Percentiles rank a stretch among this genome's conserved stretches.
Evolutionary conservation across 1,140 invertebrate genomes (phyloP).

Genomic region (Papilio polytes): DNA sequence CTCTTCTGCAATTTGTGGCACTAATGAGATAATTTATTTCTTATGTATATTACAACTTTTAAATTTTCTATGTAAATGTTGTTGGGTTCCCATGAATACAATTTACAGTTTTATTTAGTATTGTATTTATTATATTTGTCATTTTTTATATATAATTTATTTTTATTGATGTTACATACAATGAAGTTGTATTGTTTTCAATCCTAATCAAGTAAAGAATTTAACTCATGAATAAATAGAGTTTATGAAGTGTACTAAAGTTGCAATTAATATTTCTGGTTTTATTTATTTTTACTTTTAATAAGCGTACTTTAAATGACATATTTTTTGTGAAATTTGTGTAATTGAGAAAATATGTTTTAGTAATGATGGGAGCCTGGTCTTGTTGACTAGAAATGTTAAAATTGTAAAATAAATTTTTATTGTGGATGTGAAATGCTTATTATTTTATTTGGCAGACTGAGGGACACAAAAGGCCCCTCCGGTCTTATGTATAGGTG

Average conservation of each 20-base stretch:
- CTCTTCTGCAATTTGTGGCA: constrained; percentile 42
- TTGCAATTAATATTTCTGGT: not conserved
- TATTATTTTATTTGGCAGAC: constrained; percentile 45
- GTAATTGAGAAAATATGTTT: not conserved
- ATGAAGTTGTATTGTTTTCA: not conserved
- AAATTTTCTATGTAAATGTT: constrained; percentile 37
- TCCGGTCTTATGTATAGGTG: constrained; percentile 54
- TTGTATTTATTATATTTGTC: not conserved
- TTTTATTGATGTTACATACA: constrained; percentile 2
- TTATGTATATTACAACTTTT: constrained; percentile 41
- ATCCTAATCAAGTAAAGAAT: not conserved
- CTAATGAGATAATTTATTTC: constrained; percentile 41
- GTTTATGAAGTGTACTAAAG: not conserved
- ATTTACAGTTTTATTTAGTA: not conserved
- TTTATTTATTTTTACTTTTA: constrained; percentile 5
- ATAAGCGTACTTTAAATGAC: not conserved
- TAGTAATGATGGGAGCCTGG: constrained; percentile 45
- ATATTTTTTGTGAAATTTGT: not conserved
- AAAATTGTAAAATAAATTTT: constrained; percentile 53
- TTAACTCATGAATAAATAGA: not conserved
- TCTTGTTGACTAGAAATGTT: constrained; percentile 40
- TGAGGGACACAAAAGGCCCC: constrained; percentile 30
- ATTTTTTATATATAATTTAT: not conserved
- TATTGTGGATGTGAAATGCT: constrained; percentile 59
- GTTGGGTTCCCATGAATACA: constrained; percentile 26